Conservation (phyloP, 1,140 invertebrate species). For the Drosophila hydei region DNA sequence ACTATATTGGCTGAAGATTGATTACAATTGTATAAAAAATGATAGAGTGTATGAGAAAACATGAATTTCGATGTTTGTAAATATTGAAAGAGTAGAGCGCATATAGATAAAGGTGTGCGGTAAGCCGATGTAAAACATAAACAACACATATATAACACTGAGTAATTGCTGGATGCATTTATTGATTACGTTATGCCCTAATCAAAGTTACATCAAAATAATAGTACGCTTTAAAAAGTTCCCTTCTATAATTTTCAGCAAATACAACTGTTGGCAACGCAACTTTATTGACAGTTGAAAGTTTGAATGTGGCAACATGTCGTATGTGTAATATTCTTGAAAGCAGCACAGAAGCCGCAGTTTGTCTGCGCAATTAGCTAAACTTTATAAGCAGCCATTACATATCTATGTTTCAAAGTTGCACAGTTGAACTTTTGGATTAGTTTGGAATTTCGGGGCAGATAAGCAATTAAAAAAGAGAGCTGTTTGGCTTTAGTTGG, state of each 20-base stretch:
- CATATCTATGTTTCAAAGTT: constrained; percentile 14
- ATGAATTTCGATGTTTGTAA: not conserved
- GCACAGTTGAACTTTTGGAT: constrained; percentile 14
- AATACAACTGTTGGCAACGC: constrained; percentile 30
- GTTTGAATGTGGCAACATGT: constrained; percentile 36
- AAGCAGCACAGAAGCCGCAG: not conserved
- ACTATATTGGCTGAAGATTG: constrained; percentile 5
- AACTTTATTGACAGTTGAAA: constrained; percentile 41
- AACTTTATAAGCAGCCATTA: constrained; percentile 16
- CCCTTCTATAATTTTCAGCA: constrained; percentile 1
- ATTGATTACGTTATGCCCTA: too few relatives aligned
- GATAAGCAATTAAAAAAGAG: constrained; percentile 24
- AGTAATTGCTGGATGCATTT: too few relatives aligned
- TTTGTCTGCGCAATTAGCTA: constrained; percentile 61
- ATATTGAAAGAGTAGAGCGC: not conserved
- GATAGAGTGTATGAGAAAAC: not conserved
- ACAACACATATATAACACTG: too few relatives aligned
- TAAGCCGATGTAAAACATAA: too few relatives aligned
- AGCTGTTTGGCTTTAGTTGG: constrained; percentile 14
- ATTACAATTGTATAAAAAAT: not conserved
- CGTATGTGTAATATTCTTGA: constrained; percentile 39
- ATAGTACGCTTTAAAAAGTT: too few relatives aligned
- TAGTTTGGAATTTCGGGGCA: constrained; percentile 7
- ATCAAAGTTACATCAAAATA: too few relatives aligned
- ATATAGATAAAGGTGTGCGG: too few relatives aligned